Percentiles rank a stretch among this genome's conserved stretches.
phyloP scores from a whole-genome alignment of 2,113 vertebrate genomes.

The Sturnira hondurensis region DNA sequence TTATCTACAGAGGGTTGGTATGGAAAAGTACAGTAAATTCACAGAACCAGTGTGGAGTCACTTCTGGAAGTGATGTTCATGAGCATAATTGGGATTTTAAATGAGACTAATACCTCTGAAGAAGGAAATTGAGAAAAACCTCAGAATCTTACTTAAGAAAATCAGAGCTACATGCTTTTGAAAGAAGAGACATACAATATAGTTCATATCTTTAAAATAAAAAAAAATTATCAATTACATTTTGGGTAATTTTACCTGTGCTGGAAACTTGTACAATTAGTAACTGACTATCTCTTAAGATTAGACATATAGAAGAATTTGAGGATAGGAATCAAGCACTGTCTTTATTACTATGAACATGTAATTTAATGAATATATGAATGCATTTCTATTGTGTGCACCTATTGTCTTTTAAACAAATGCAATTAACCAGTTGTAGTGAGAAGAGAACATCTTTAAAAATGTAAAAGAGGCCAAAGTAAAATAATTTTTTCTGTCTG shows the following conservation, averaged over 20 bases:
- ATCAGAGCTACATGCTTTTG: background rate
- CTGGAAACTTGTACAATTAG: background rate
- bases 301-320: background rate
- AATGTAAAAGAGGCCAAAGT: background rate
- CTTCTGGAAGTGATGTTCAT: background rate
- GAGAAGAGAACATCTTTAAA: background rate
- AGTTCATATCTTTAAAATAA: background rate
- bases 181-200: background rate
- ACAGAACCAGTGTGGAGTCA: background rate
- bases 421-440: background rate
- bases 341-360: background rate
- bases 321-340: background rate
- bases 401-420: background rate
- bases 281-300: background rate
- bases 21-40: background rate
- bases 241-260: background rate
- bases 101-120: background rate
- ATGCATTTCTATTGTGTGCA: background rate
- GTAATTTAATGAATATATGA: background rate
- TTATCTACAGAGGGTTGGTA: background rate
- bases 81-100: background rate
- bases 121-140: background rate
- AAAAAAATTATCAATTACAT: background rate
- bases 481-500: background rate
- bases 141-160: background rate